Evolutionary conservation across 2,113 vertebrate species (phyloP), one percentile per base, ranked within the genome.

Genomic region (Chaetura pelagica): DNA sequence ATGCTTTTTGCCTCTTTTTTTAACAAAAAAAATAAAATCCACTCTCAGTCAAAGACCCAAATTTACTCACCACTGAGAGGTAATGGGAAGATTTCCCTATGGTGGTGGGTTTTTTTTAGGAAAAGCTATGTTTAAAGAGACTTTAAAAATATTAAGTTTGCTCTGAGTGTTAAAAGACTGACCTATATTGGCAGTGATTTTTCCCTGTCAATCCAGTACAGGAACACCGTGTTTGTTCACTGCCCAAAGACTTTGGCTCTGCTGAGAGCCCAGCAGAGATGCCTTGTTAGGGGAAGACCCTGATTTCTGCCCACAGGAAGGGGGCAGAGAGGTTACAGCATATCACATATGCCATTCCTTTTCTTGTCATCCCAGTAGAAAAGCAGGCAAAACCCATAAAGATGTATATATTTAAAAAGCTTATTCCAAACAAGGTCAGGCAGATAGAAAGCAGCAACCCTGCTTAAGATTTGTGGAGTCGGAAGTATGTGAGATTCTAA

Each of bases 261-360:
- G 27, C 17, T 0, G 0, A 62, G 27, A 58, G 11, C 51, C 34
- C 22, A 42, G 46, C 32, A 80, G 22, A 80, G 10, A 7, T 38
- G 29, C 17, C 46, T 81, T 80, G 15, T 42, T 64, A 77, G 51
- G 32, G 24, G 15, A 74, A 71, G 55, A 69, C 51, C n/a, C 17
- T 54, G 38, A 9, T 73, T 72, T 71, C 51, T 69, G 35, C 32
- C 35, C 51, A 62, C 51, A 48, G 16, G 27, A 46, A 14, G 3
- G 12, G 22, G 68, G 12, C 48, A 79, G n/a, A 0, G 0, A 46
- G n/a, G n/a, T 79, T 87, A 12, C 55, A 46, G 18, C 24, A 80
- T 5, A 35, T 73, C 22, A 42, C 30, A 21, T 62, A 23, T 38
- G 21, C 17, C 42, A 19, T 74, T 86, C 46, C 32, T 76, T 54